Conservation (phyloP, 2,113 vertebrate genomes). For the Brienomyrus brachyistius region DNA sequence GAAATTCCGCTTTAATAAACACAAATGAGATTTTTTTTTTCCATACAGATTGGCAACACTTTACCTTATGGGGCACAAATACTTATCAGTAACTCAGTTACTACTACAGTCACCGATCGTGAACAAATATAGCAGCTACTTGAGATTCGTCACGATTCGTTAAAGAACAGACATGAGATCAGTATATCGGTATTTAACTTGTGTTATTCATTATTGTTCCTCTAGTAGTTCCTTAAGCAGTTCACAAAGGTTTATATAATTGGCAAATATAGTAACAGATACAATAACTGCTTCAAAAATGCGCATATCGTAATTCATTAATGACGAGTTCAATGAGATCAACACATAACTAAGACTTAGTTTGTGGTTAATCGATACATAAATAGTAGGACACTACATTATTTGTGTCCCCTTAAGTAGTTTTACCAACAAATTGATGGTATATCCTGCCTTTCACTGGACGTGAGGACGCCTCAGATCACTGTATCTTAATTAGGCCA, state of each 20-base stretch:
- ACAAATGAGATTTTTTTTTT: neutral
- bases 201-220: neutral
- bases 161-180: neutral
- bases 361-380: neutral
- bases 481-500: slow-evolving; percentile 56
- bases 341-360: neutral
- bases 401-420: neutral
- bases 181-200: neutral
- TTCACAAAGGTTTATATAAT: neutral
- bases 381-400: neutral
- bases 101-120: neutral
- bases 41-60: neutral
- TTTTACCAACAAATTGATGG: neutral
- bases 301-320: neutral
- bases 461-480: neutral
- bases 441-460: neutral
- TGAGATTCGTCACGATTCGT: neutral
- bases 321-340: neutral
- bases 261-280: neutral
- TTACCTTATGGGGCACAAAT: neutral
- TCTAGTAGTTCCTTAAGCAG: neutral
- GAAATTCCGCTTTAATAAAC: neutral
- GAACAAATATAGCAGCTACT: neutral
- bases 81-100: neutral
- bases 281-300: neutral